Evolutionary conservation across 2,888 invertebrate species (phyloP).

Genomic region (Heteropelma amictum): DNA sequence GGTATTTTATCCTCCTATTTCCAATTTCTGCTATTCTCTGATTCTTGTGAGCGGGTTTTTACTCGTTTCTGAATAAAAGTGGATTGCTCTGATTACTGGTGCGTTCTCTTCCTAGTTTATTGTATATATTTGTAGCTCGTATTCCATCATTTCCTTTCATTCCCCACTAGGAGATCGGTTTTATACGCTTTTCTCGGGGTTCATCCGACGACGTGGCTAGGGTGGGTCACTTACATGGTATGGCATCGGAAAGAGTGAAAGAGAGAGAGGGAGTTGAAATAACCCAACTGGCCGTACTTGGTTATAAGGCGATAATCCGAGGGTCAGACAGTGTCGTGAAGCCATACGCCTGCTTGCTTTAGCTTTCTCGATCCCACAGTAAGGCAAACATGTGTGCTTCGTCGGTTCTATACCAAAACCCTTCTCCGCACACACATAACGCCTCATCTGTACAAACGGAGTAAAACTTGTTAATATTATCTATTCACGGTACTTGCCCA

Average conservation of each 20-base stretch:
- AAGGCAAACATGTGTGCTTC: slow-evolving; percentile 27
- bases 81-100: slow-evolving; percentile 33
- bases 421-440: too few relatives aligned
- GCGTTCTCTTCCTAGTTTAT: slow-evolving; percentile 9
- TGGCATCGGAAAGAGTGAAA: slow-evolving; percentile 32
- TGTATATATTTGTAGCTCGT: slow-evolving; percentile 17
- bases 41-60: neutral
- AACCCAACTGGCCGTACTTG: slow-evolving; percentile 64
- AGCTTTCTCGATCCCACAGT: slow-evolving; percentile 54
- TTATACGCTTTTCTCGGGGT: slow-evolving; percentile 44
- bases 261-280: slow-evolving; percentile 61
- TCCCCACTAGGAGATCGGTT: slow-evolving; percentile 7
- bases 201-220: slow-evolving; percentile 43
- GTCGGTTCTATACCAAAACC: neutral
- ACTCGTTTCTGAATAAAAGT: slow-evolving; percentile 28
- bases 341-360: slow-evolving; percentile 72
- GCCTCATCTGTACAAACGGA: neutral
- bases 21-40: neutral
- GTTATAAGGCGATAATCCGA: slow-evolving; percentile 75
- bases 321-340: slow-evolving; percentile 76
- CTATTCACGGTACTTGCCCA: too few relatives aligned
- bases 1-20: neutral
- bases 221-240: slow-evolving; percentile 50
- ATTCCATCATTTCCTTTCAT: neutral
- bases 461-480: too few relatives aligned